Conservation (phyloP, 2,888 invertebrate species). For the Chromoteleia sp. region DNA sequence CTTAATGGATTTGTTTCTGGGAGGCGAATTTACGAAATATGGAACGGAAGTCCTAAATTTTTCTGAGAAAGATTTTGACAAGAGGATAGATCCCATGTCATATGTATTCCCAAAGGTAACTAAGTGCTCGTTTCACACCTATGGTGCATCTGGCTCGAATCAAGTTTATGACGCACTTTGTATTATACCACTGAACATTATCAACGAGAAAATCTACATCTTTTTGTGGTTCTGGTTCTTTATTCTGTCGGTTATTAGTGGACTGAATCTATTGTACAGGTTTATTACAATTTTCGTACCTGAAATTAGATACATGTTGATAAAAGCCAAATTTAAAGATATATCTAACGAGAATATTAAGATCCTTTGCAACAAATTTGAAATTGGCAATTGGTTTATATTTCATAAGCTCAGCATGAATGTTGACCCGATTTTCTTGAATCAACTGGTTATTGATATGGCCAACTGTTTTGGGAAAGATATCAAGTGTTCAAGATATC, state of each 20-base stretch:
- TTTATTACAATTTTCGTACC: not conserved
- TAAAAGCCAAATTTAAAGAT: not conserved
- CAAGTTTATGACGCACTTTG: not conserved
- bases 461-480: no score
- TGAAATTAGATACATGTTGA: not conserved
- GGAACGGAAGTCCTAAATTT: not conserved
- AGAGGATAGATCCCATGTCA: slow-evolving; percentile 3
- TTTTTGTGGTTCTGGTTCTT: no score
- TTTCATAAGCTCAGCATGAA: not conserved
- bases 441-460: no score
- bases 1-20: no score
- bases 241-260: not conserved
- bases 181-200: slow-evolving; percentile 2
- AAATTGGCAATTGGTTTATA: slow-evolving; percentile 12
- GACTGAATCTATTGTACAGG: not conserved
- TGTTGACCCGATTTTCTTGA: slow-evolving; percentile 4
- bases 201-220: slow-evolving; percentile 14
- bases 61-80: not conserved
- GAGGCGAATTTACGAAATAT: no score
- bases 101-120: slow-evolving; percentile 9
- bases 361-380: not conserved
- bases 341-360: not conserved
- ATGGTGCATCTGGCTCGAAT: not conserved
- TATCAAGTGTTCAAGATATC: no score
- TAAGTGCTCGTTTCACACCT: not conserved